Evolutionary conservation across 2,113 vertebrate species (phyloP).

Genomic region (Albula glossodonta): DNA sequence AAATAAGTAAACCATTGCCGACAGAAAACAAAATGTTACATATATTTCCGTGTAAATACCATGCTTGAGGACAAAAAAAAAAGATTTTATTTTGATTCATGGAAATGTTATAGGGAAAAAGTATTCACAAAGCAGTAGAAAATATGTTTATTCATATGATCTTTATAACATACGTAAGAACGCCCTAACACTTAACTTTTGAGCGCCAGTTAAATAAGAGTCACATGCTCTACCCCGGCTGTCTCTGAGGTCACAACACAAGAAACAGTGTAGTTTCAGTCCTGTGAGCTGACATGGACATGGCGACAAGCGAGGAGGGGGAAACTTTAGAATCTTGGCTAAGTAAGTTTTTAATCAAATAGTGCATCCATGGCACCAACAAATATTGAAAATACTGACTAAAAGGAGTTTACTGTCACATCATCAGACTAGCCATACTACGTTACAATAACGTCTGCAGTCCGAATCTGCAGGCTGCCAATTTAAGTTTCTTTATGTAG

Average conservation of each 20-base stretch:
- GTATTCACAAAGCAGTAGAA: no score
- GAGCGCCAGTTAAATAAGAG: conserved; percentile 39
- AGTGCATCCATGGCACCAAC: neutral
- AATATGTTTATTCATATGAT: neutral
- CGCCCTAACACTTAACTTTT: neutral
- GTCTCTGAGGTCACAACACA: conserved; percentile 35
- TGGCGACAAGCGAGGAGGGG: conserved; percentile 54
- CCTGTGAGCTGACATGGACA: conserved; percentile 16
- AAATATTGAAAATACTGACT: conserved; percentile 47
- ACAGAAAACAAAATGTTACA: no score
- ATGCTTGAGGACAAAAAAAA: neutral
- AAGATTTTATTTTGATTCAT: neutral
- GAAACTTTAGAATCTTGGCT: conserved; percentile 59
- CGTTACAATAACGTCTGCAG: neutral
- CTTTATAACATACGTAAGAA: conserved; percentile 13
- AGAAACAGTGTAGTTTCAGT: conserved; percentile 1
- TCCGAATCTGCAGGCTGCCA: neutral
- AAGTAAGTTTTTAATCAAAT: conserved; percentile 54
- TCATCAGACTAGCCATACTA: neutral
- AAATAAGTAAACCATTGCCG: no score
- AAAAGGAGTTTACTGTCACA: conserved; percentile 11
- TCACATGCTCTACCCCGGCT: conserved; percentile 56
- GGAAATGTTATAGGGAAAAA: no score
- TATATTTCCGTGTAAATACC: no score
- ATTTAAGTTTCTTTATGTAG: neutral